Conservation (phyloP, 2,888 invertebrate genomes). For the Cetonia aurata region DNA sequence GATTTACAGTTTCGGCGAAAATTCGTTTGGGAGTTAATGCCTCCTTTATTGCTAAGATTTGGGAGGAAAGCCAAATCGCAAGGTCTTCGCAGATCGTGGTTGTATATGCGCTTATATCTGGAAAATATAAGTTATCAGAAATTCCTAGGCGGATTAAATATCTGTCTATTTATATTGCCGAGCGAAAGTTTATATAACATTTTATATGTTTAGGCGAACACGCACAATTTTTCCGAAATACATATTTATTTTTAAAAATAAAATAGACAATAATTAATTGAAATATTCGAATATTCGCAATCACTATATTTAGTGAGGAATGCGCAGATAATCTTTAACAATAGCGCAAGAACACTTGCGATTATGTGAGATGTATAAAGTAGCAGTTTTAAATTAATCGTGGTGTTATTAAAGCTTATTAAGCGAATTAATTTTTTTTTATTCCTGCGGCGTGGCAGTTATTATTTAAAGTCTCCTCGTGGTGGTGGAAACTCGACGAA, state of each 20-base stretch:
- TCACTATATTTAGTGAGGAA: no score
- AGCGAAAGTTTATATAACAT: no score
- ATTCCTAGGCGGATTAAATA: no score
- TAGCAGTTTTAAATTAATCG: conserved; percentile 33
- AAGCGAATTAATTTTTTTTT: conserved; percentile 29
- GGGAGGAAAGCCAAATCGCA: conserved; percentile 30
- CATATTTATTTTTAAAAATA: no score
- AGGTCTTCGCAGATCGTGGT: conserved; percentile 7
- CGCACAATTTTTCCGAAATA: no score
- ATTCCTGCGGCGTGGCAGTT: conserved; percentile 5
- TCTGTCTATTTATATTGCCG: no score
- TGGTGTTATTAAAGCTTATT: conserved; percentile 38
- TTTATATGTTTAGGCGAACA: no score
- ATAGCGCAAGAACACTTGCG: conserved; percentile 2
- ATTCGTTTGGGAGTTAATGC: conserved; percentile 37
- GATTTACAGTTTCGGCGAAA: conserved; percentile 37
- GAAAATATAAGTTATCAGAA: conserved; percentile 4
- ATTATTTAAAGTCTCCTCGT: conserved; percentile 37
- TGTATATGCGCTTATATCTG: not conserved
- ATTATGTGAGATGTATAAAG: conserved; percentile 26
- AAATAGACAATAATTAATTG: no score
- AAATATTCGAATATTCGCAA: no score
- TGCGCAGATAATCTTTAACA: no score
- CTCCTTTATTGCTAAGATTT: conserved; percentile 33
- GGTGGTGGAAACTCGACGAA: conserved; percentile 23